phyloP scores from a whole-genome alignment of 1,140 invertebrate species.

The Aleiodes sp. region DNA sequence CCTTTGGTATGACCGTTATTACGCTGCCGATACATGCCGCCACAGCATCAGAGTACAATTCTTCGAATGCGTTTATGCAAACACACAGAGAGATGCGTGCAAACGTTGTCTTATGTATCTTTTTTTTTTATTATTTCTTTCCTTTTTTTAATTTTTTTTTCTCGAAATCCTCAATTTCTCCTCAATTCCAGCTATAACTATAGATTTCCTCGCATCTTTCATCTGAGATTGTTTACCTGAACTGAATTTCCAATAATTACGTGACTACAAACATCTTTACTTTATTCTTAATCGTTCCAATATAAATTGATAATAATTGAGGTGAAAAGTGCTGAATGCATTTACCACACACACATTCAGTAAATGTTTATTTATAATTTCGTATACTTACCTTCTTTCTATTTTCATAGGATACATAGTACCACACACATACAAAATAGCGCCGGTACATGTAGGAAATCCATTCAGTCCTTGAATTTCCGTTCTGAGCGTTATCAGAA shows the following conservation, averaged over 20 bases:
- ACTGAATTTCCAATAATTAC: not conserved
- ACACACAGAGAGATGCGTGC: slow-evolving; percentile 35
- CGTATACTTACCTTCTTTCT: too few relatives aligned
- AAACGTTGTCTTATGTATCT: slow-evolving; percentile 6
- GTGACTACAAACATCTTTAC: not conserved
- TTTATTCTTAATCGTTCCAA: too few relatives aligned
- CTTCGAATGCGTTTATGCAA: slow-evolving; percentile 51
- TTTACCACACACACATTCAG: too few relatives aligned
- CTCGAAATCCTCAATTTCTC: not conserved
- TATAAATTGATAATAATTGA: too few relatives aligned
- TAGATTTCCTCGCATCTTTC: not conserved
- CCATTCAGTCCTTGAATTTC: not conserved
- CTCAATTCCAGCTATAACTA: not conserved
- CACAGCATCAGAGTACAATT: slow-evolving; percentile 47
- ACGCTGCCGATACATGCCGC: slow-evolving; percentile 39
- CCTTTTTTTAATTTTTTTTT: not conserved
- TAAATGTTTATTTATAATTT: too few relatives aligned
- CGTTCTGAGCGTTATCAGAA: not conserved
- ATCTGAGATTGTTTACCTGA: too few relatives aligned
- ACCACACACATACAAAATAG: not conserved
- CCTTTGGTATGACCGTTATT: slow-evolving; percentile 59
- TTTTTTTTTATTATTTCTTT: slow-evolving; percentile 10
- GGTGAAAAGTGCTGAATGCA: too few relatives aligned
- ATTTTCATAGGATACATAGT: not conserved
- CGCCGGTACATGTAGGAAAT: not conserved